Base-by-base conservation (phyloP, 1,140 invertebrate species). In the Drosophila mayri region DNA sequence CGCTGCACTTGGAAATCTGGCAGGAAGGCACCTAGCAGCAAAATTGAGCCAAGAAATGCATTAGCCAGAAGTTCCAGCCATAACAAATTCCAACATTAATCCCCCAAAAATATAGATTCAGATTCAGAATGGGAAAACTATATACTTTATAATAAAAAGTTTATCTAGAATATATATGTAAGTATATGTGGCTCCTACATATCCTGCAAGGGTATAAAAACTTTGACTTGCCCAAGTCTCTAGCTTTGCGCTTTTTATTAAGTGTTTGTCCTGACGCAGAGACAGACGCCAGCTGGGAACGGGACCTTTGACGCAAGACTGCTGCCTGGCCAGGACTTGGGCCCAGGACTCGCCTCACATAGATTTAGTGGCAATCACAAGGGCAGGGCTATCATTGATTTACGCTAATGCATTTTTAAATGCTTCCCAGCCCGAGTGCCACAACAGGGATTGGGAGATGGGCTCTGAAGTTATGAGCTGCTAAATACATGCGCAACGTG, bases 371-470 rank as follows among this genome's bases (percentile, higher is more conserved):
- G 63, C 79, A 82, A 82, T 82, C 80, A 79, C 61, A 65, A 70
- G 71, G 70, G 75, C 74, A 82, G 68, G 66, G 62, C 49, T 52
- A 46, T 58, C 64, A 82, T 82, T 82, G 80, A 82, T 82, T 82
- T 82, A 82, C 80, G 80, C 75, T 82, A 82, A 82, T 82, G 80
- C 80, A 82, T 78, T 82, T 82, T 82, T 82, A 82, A 82, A 78
- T 77, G 80, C 70, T 75, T 46, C 52, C 52, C 52, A 20, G 20
- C 28, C 28, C 11, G 9, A 1, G 28, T 10, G 25, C 14, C 46
- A 47, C 25, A 50, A 46, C 44, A 25, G 25, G 22, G 11, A 4
- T 0, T 9, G 6, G 20, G 0, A 8, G 14, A 16, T 35, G 11
- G 18, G 9, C 3, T 3, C 4, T 5, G 14, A 25, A 79, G 54